Conservation (phyloP, 1,140 invertebrate species). For the Polyergus mexicanus region DNA sequence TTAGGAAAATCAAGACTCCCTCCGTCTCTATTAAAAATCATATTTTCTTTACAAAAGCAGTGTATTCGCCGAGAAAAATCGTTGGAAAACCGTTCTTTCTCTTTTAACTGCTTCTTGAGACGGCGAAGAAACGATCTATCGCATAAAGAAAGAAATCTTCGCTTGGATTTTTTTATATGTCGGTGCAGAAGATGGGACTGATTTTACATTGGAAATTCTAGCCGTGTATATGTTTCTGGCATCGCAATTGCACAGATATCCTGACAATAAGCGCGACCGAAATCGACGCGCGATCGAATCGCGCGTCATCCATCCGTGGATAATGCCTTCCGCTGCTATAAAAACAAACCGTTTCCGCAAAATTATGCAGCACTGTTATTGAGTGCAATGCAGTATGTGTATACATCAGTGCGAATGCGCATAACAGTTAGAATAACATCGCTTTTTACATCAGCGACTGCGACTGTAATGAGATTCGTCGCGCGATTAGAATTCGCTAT, state of each 20-base stretch:
- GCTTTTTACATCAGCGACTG: slow-evolving; percentile 30
- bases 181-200: background rate
- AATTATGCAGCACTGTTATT: slow-evolving; percentile 30
- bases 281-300: slow-evolving; percentile 32
- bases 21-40: background rate
- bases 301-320: slow-evolving; percentile 18
- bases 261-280: slow-evolving; percentile 31
- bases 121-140: background rate
- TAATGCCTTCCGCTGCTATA: slow-evolving; percentile 36
- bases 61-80: background rate
- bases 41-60: background rate
- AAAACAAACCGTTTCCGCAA: slow-evolving; percentile 28
- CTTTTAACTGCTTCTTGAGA: background rate
- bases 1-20: background rate
- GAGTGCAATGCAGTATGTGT: background rate
- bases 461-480: slow-evolving; percentile 24
- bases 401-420: slow-evolving; percentile 36
- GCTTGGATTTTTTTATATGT: background rate
- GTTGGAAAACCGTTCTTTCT: background rate
- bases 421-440: slow-evolving; percentile 37
- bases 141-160: slow-evolving; percentile 1
- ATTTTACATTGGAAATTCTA: background rate
- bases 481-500: slow-evolving; percentile 27
- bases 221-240: background rate
- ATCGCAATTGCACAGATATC: background rate